Base-by-base conservation (phyloP, 1,140 invertebrate species). In the Notospermus geniculatus region DNA sequence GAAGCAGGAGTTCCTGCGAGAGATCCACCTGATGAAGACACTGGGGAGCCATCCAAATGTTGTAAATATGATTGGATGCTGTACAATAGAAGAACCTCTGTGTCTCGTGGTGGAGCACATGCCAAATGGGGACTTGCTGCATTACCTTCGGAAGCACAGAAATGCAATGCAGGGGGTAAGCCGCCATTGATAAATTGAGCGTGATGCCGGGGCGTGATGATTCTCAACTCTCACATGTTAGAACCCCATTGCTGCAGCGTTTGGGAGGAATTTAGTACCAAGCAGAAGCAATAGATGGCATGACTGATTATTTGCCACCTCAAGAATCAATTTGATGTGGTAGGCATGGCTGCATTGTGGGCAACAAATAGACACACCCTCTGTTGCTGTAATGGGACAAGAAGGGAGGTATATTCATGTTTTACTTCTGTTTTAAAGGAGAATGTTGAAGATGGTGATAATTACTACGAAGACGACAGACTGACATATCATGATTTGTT, bases 21-120 rank as follows among this genome's bases (percentile, higher is more conserved):
- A 94, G 81, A 90, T 95, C 9, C 80, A 84, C 23, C 90, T 91
- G 77, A 85, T 93, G 79, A 92, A 91, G 77, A 84, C 85, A 30
- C 87, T 91, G 1, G 90, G 90, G 0, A 80, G 82, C 0, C 91
- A 94, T 78, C 84, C 85, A 15, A 88, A 93, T 77, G 86, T 94
- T 27, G 90, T 94, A 2, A 84, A 84, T 52, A 82, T 95, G 50
- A 75, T 93, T 1, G 91, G 88, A 0, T 93, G 89, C 70, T 92
- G 90, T 68, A 91, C 89, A 17, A 67, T 79, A 1, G 64, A 70
- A 5, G 76, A 82, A 28, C 83, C 83, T 5, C 70, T 79, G 41
- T 83, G 82, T 68, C 69, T 84, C 22, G 64, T 84, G 56, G 81
- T 84, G 2, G 83, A 84, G 67, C 81, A 83, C 64, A 69, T 82